These are phyloP conservation scores for Peromyscus aztecus DNA, from an alignment of 2,797 vertebrate species.

Conservation along the genomic window DNA sequence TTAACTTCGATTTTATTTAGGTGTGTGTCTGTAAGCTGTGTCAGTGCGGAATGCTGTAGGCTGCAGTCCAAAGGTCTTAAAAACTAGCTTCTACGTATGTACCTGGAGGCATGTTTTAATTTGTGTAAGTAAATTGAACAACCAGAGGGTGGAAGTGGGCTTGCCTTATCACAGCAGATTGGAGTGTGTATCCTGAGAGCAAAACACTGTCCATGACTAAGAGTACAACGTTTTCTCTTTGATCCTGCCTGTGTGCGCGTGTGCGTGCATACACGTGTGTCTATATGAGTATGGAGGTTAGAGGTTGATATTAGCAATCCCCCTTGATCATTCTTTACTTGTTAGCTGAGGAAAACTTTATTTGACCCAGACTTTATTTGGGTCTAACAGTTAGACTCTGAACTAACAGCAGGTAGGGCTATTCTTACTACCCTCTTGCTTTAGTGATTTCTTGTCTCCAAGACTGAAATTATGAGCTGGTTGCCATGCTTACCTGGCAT, in stretches of 20 bases:
- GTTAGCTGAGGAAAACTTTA: not conserved
- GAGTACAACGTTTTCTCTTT: not conserved
- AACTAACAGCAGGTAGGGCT: not conserved
- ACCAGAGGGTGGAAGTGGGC: not conserved
- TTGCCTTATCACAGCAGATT: not conserved
- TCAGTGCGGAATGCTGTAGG: slow-evolving; percentile 14
- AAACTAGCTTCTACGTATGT: not conserved
- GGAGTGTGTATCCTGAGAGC: not conserved
- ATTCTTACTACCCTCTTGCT: not conserved
- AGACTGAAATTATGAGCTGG: too few species aligned
- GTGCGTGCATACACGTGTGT: not conserved
- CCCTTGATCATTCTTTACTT: not conserved
- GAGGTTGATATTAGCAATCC: not conserved
- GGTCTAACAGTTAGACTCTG: not conserved
- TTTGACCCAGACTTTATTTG: not conserved
- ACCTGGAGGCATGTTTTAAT: not conserved
- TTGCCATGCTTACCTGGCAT: not conserved
- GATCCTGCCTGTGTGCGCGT: not conserved
- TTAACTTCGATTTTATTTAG: slow-evolving; percentile 60
- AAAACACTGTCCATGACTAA: not conserved
- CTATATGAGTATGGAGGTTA: not conserved
- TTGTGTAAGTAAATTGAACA: not conserved
- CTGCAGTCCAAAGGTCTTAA: not conserved
- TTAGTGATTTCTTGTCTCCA: not conserved
- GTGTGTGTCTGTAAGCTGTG: not conserved